These are phyloP conservation scores for Diadegma fenestrale DNA, from an alignment of 2,888 invertebrate genomes.

Conservation along the genomic window DNA sequence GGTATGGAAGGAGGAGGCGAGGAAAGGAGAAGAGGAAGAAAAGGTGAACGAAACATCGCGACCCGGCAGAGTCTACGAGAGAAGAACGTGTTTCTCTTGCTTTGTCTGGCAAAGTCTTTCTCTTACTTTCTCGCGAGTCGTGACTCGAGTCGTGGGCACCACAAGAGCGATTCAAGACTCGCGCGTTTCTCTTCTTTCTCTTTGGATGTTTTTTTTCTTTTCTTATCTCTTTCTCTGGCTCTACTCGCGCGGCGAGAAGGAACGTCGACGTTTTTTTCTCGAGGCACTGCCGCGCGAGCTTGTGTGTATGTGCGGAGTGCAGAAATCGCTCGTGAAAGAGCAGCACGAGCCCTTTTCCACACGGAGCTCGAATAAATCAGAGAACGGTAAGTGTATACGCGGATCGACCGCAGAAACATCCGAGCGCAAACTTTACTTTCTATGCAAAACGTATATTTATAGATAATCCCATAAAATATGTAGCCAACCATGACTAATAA, in stretches of 20 bases:
- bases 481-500: not conserved
- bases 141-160: slow-evolving; percentile 61
- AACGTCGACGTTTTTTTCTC: slow-evolving; percentile 7
- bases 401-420: slow-evolving; percentile 6
- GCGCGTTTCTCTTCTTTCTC: slow-evolving; percentile 23
- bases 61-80: slow-evolving; percentile 43
- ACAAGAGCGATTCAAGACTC: slow-evolving; percentile 50
- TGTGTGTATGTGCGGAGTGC: not conserved
- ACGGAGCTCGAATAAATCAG: slow-evolving; percentile 55
- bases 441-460: not conserved
- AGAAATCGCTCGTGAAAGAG: slow-evolving; percentile 44
- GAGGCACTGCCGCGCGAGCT: not conserved
- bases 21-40: slow-evolving; percentile 56
- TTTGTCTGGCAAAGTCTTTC: slow-evolving; percentile 58
- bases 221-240: not conserved
- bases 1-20: slow-evolving; percentile 48
- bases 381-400: slow-evolving; percentile 7
- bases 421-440: slow-evolving; percentile 33
- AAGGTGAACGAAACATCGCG: slow-evolving; percentile 74
- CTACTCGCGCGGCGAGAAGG: not conserved
- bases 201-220: not conserved
- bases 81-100: slow-evolving; percentile 65
- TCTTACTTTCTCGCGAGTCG: slow-evolving; percentile 48
- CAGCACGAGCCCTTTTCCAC: slow-evolving; percentile 30
- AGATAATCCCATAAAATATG: not conserved